Conservation (phyloP, 2,888 invertebrate genomes). For the Campopleginae sp. region DNA sequence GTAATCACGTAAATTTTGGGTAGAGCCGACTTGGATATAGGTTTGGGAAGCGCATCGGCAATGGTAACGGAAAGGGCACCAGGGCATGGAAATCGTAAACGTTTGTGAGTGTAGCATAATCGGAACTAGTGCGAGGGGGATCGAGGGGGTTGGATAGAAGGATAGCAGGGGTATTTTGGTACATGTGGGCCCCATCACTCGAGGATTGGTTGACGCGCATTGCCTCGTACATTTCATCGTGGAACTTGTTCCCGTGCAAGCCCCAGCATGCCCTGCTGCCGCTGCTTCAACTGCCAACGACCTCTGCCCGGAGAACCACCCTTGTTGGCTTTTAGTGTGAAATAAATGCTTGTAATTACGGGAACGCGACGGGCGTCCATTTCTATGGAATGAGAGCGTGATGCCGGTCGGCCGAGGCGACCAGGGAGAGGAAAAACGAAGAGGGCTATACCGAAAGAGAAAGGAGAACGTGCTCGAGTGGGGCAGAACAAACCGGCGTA, state of each 20-base stretch:
- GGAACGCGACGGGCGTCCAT: constrained; percentile 72
- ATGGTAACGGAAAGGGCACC: constrained; percentile 22
- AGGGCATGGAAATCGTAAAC: constrained; percentile 27
- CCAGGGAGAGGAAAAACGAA: constrained; percentile 65
- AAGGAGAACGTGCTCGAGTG: constrained; percentile 60
- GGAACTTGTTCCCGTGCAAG: constrained; percentile 20
- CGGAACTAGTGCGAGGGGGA: constrained; percentile 45
- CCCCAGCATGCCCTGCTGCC: background rate
- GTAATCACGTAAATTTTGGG: constrained; percentile 74
- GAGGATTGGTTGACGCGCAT: constrained; percentile 22
- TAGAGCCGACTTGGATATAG: constrained; percentile 51
- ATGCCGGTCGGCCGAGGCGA: constrained; percentile 46
- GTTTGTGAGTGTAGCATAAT: constrained; percentile 25
- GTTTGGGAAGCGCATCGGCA: constrained; percentile 37
- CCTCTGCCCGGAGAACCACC: constrained; percentile 69
- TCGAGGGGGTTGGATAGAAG: constrained; percentile 18
- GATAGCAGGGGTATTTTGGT: constrained; percentile 3
- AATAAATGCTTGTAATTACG: constrained; percentile 84
- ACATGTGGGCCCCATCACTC: constrained; percentile 19
- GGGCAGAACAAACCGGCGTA: constrained; percentile 67
- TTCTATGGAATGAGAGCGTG: constrained; percentile 43
- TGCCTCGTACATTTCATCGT: background rate
- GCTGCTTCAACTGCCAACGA: constrained; percentile 7
- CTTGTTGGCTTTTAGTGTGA: constrained; percentile 82
- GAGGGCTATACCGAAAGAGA: constrained; percentile 23